Evolutionary conservation across 1,140 invertebrate genomes (phyloP).

Genomic region (Plectrocnemia conspersa): DNA sequence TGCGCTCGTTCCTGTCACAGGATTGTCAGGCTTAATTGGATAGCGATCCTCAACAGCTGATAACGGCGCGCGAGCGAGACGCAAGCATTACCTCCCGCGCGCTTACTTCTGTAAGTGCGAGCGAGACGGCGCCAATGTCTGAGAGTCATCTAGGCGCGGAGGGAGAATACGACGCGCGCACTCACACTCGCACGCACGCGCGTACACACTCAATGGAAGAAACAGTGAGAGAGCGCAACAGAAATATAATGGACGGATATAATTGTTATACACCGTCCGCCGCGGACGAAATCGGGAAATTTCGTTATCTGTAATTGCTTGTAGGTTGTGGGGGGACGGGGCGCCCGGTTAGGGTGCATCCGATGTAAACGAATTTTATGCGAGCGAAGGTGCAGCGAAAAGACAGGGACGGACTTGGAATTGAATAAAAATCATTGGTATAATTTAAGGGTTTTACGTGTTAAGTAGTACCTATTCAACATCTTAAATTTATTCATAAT

Average conservation of each 20-base stretch:
- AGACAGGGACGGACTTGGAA: constrained; percentile 8
- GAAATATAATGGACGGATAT: too few relatives aligned
- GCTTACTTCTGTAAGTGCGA: neutral
- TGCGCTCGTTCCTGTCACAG: constrained; percentile 34
- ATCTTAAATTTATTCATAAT: too few relatives aligned
- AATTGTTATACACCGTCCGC: neutral
- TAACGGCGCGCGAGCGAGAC: constrained; percentile 15
- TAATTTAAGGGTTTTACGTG: constrained; percentile 16
- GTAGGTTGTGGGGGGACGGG: too few relatives aligned
- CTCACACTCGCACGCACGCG: constrained; percentile 10
- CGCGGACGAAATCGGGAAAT: constrained; percentile 13
- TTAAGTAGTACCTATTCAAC: constrained; percentile 16
- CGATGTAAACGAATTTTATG: too few relatives aligned
- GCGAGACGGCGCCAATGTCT: constrained; percentile 7
- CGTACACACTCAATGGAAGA: constrained; percentile 14
- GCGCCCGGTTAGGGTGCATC: too few relatives aligned
- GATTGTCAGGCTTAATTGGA: constrained; percentile 36
- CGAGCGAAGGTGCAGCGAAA: constrained; percentile 14
- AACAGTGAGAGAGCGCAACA: constrained; percentile 9
- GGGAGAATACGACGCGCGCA: neutral
- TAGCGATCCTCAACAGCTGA: constrained; percentile 32
- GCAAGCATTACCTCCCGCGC: neutral
- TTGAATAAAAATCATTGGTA: constrained; percentile 9
- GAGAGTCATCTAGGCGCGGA: constrained; percentile 9
- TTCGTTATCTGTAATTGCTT: constrained; percentile 24